These are phyloP conservation scores for Dryobotodes eremita DNA, from an alignment of 2,888 invertebrate genomes.

Conservation along the genomic window DNA sequence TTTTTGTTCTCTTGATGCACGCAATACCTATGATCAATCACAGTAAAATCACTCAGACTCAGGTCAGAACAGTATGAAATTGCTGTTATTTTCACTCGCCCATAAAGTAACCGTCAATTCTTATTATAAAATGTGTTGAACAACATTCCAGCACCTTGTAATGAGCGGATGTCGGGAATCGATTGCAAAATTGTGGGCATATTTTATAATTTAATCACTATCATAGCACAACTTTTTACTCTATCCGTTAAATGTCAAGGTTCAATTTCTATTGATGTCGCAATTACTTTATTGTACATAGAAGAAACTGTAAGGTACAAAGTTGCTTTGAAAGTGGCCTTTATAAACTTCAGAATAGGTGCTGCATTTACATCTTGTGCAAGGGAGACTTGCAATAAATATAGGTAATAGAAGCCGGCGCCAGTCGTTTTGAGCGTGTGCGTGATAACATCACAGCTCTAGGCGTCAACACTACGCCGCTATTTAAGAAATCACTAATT, in stretches of 20 bases:
- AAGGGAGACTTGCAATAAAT: conserved; percentile 78
- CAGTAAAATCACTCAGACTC: conserved; percentile 63
- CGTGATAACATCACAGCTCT: conserved; percentile 84
- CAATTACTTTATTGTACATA: conserved; percentile 70
- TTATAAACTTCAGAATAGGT: conserved; percentile 80
- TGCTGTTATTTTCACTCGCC: conserved; percentile 77
- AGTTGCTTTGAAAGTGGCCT: conserved; percentile 79
- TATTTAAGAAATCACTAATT: conserved; percentile 79
- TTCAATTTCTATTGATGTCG: conserved; percentile 66
- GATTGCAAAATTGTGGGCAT: conserved; percentile 88
- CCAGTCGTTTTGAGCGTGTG: conserved; percentile 81
- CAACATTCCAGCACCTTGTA: conserved; percentile 88
- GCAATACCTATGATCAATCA: conserved; percentile 59
- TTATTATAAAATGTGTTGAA: conserved; percentile 85
- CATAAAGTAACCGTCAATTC: conserved; percentile 79
- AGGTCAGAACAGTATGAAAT: conserved; percentile 67
- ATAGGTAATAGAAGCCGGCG: conserved; percentile 85
- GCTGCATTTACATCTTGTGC: conserved; percentile 82
- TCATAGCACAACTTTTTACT: conserved; percentile 64
- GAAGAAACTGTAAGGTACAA: conserved; percentile 77
- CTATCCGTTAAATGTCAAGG: conserved; percentile 70
- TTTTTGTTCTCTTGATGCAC: conserved; percentile 29
- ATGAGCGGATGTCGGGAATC: conserved; percentile 89
- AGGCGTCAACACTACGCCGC: conserved; percentile 79
- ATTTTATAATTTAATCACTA: conserved; percentile 81